Base-by-base conservation (phyloP, 1,140 invertebrate species). In the Chlorops oryzae region DNA sequence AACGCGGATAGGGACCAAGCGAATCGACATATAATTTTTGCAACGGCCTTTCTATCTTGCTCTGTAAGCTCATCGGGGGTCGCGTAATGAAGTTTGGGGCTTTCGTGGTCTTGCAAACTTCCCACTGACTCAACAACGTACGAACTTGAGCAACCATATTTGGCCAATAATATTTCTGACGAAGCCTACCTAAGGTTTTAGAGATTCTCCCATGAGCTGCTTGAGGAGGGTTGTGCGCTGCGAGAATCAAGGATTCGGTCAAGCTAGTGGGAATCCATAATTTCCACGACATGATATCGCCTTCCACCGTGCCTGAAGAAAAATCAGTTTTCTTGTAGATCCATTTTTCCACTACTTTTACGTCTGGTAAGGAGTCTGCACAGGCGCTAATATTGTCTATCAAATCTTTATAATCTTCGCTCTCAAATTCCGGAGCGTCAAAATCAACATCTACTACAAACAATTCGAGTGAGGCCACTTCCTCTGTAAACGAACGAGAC, bases 211-310 rank as follows among this genome's bases (percentile, higher is more conserved):
- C n/a, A n/a, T n/a, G n/a, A n/a, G n/a, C n/a, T n/a, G n/a, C n/a
- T n/a, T n/a, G n/a, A n/a, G n/a, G n/a, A n/a, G n/a, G n/a, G n/a
- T n/a, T n/a, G n/a, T n/a, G n/a, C n/a, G n/a, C n/a, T n/a, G n/a
- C n/a, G n/a, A n/a, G n/a, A n/a, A n/a, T n/a, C n/a, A n/a, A n/a
- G n/a, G n/a, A n/a, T n/a, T n/a, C n/a, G n/a, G n/a, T n/a, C n/a
- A n/a, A n/a, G n/a, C n/a, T n/a, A n/a, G n/a, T 43, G 5, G 44
- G 44, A 18, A 46, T 20, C 44, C 44, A 46, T 10, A 46, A 22
- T 13, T 46, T 46, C 44, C 44, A 46, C 7, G 15, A 15, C 6
- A 28, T 18, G 15, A 35, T 35, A 20, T 46, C 27, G 21, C 35
- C 24, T 12, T 21, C 18, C 5, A 22, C n/a, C n/a, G n/a, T 34